Base-by-base conservation (phyloP, 2,113 vertebrate species). In the Halichoerus grypus region DNA sequence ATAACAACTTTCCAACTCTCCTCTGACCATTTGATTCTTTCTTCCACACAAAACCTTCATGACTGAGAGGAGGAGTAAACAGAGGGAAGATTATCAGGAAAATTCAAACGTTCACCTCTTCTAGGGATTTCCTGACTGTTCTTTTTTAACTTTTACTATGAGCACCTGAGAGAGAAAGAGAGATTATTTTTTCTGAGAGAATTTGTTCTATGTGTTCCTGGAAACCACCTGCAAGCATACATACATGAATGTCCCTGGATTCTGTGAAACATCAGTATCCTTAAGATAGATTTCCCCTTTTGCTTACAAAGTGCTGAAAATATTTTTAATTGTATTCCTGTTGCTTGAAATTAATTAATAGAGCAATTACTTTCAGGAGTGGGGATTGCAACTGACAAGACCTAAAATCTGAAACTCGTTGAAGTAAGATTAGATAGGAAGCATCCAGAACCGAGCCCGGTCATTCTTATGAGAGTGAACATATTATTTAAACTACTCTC, bases 341-440 rank as follows among this genome's bases (percentile, higher is more conserved):
- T 7, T 91, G 19, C 69, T 95, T 92, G 7, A 91, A 79, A 79
- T 22, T 81, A 96, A 65, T 79, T 82, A 61, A 85, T 76, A 21
- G 2, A 94, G 14, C 81, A 84, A 76, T 42, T 61, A 22, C 1
- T 85, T 94, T 19, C 19, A 67, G 39, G n/a, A 88, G 11, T 69
- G 6, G 18, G n/a, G 36, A 67, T 39, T 80, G 18, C 3, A 74
- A 95, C 5, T 49, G 63, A 89, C 22, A 92, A 49, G 16, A 9
- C 2, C 19, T 53, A 72, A 88, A 51, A 88, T 80, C 39, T 18
- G 33, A 94, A 91, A n/a, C 9, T 80, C 3, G 1, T 12, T 36
- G 31, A 94, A 77, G 16, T 26, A 77, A 72, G 22, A 46, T 89
- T 46, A 88, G 4, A 7, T 33, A 87, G 11, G 26, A 86, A 76